Base-by-base conservation (phyloP, 2,797 vertebrate genomes). In the Parambassis ranga region DNA sequence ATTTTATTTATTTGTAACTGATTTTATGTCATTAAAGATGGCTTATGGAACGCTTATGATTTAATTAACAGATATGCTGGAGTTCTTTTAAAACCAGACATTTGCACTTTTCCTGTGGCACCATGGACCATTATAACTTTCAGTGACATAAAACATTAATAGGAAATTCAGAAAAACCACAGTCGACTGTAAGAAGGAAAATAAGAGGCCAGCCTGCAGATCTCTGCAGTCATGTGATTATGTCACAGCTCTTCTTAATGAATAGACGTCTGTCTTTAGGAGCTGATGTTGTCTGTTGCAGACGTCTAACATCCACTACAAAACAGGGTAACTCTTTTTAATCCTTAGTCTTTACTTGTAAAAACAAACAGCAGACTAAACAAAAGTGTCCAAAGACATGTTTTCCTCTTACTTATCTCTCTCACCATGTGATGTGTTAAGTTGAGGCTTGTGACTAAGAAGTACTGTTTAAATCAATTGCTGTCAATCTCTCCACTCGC, bases 181-280 rank as follows among this genome's bases (percentile, higher is more conserved):
- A 13, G 14, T 22, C 11, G 33, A 53, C 19, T 52, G 36, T 8
- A 7, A 30, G 16, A 28, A 35, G 47, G 22, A 61, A 52, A 55
- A 41, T 36, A 47, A 62, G 65, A 53, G 43, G n/a, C 59, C 64
- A 73, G 39, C 65, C 31, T 50, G 38, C 64, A 61, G 60, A 82
- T 65, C 41, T 62, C 56, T 64, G 56, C 57, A 75, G 73, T 84
- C 85, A 87, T 85, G 81, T 86, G 83, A 74, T 65, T 44, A 78
- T 75, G 61, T 68, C 52, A 63, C 51, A 44, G 43, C 49, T 67
- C 35, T 31, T 66, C 57, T 44, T 60, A 5, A 61, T 82, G 74
- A 87, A 86, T 81, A 71, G 71, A 26, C 53, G 70, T 64, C 84
- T 87, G 83, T 89, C 57, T 47, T 47, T 26, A 57, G 24, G 36